Conservation (phyloP, 2,113 vertebrate species). For the Oreochromis spilurus region DNA sequence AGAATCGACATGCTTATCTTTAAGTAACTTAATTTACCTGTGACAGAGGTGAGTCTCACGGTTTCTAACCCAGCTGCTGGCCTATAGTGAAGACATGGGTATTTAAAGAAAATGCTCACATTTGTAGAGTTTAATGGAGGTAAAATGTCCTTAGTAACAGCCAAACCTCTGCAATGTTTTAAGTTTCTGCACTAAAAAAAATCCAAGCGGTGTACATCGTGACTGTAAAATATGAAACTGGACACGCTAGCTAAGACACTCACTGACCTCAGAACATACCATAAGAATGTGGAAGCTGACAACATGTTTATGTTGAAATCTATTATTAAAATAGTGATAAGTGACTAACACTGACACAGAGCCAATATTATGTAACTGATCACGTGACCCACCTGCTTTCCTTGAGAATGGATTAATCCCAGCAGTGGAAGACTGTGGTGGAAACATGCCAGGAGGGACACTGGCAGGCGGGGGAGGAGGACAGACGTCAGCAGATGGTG, state of each 20-base stretch:
- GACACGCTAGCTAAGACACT: background rate
- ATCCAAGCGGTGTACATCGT: background rate
- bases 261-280: background rate
- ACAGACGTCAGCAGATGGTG: background rate
- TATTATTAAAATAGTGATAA: background rate
- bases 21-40: slow-evolving; percentile 16
- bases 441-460: background rate
- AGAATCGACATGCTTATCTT: background rate
- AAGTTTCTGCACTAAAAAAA: background rate
- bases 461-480: background rate
- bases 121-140: background rate
- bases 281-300: background rate
- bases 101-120: background rate
- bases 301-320: background rate
- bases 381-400: slow-evolving; percentile 60
- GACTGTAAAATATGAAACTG: background rate
- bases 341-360: background rate
- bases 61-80: slow-evolving; percentile 38
- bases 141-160: background rate
- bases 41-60: background rate
- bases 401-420: slow-evolving; percentile 48
- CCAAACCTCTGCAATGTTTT: background rate
- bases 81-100: slow-evolving; percentile 23
- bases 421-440: slow-evolving; percentile 8
- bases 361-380: background rate